Evolutionary conservation across 2,888 invertebrate genomes (phyloP).

Genomic region (Amblyteles armatorius): DNA sequence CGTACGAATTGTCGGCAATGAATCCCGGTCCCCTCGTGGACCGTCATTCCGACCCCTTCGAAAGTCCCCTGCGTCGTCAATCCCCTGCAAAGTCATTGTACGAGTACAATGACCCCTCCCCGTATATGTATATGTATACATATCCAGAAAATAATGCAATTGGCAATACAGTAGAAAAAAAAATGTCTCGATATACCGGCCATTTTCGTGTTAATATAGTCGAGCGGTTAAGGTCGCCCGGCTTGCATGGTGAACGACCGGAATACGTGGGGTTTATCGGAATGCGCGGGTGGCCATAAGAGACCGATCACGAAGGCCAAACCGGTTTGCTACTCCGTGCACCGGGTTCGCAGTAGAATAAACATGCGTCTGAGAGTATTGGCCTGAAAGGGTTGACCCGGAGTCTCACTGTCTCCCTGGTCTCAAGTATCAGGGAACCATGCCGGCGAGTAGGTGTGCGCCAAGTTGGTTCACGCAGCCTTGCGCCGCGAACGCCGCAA

Average conservation of each 20-base stretch:
- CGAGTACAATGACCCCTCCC: too few relatives aligned
- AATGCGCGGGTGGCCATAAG: slow-evolving; percentile 29
- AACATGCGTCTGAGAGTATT: slow-evolving; percentile 55
- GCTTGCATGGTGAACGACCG: slow-evolving; percentile 25
- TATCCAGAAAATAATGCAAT: not conserved
- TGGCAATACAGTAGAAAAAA: not conserved
- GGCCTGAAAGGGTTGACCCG: slow-evolving; percentile 72
- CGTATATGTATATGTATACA: too few relatives aligned
- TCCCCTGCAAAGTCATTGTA: not conserved
- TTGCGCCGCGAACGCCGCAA: slow-evolving; percentile 37
- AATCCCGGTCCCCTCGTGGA: slow-evolving; percentile 18
- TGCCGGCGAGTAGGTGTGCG: slow-evolving; percentile 29
- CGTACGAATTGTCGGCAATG: not conserved
- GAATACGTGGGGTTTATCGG: not conserved
- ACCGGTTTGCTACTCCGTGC: slow-evolving; percentile 41
- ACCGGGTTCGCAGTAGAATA: slow-evolving; percentile 23
- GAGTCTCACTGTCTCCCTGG: slow-evolving; percentile 74
- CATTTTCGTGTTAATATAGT: not conserved
- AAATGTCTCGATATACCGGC: not conserved
- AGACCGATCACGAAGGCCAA: slow-evolving; percentile 4
- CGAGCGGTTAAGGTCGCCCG: slow-evolving; percentile 25
- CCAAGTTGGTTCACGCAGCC: slow-evolving; percentile 17
- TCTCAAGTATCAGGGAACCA: slow-evolving; percentile 71
- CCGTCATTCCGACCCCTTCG: not conserved
- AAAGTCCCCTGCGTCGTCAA: not conserved